These are phyloP conservation scores for Python bivittatus DNA, from an alignment of 2,113 vertebrate species.

Conservation along the genomic window DNA sequence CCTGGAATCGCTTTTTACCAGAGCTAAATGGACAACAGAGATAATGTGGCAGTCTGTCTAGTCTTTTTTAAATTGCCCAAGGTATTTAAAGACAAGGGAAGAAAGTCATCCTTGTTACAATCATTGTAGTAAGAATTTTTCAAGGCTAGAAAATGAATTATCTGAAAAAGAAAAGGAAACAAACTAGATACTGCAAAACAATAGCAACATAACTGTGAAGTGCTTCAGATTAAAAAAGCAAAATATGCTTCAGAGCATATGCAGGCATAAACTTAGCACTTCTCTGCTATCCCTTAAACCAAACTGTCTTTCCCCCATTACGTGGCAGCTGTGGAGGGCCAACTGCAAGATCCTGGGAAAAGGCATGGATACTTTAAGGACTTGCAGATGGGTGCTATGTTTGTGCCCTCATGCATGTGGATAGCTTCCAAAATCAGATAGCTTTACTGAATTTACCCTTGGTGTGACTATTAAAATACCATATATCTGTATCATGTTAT, in stretches of 20 bases:
- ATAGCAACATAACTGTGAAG: background rate
- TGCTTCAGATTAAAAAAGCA: background rate
- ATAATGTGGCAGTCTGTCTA: background rate
- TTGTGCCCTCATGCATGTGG: background rate
- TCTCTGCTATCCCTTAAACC: background rate
- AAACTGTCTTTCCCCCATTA: background rate
- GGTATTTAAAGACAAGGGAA: background rate
- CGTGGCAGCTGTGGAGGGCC: background rate
- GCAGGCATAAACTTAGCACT: background rate
- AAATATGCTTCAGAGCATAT: background rate
- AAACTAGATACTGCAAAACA: background rate
- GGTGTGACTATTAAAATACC: background rate
- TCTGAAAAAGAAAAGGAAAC: background rate
- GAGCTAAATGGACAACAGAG: background rate
- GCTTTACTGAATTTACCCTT: background rate
- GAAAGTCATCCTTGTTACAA: background rate
- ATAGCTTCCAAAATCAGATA: background rate
- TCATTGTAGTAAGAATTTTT: background rate
- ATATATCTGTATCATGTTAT: background rate
- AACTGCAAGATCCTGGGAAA: background rate
- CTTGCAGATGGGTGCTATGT: background rate
- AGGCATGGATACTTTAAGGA: no score
- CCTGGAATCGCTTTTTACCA: background rate
- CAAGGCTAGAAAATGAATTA: background rate
- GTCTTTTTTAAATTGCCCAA: background rate